Base-by-base conservation (phyloP, 2,113 vertebrate genomes). In the Lepus europaeus region DNA sequence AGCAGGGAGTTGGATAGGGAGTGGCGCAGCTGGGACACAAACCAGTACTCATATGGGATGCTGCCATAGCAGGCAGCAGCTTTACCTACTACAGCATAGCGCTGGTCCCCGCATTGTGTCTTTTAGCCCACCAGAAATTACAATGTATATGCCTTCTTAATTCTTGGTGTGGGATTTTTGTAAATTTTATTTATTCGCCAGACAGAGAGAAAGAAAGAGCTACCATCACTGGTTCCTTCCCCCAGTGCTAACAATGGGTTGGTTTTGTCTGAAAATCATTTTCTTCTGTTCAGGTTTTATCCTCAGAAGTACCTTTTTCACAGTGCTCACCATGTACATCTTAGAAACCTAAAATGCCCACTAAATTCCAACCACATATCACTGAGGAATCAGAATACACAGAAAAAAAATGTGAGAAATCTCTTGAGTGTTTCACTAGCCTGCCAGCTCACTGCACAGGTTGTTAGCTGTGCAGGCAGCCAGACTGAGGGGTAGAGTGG, bases 201-300 rank as follows among this genome's bases (percentile, higher is more conserved):
- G 45, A 45, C 45, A 45, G 45, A 45, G 45, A 7, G 45, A 45
- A 45, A 45, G 45, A 45, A 45, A 45, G 45, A 7, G 45, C 45
- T 45, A 45, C 45, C 45, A 45, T 45, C 45, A 45, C 45, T 45
- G 45, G 45, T 45, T 45, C 45, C 45, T 45, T 45, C 45, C 45
- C 45, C 45, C 45, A 45, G 6, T 45, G 45, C 45, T 45, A 45
- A 45, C 45, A 45, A 45, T 45, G 6, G 45, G 45, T 45, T 86
- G 56, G 2, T 92, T 91, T 68, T 77, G 70, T 77, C 90, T 92
- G 87, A 74, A 97, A 94, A 27, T 91, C 19, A 22, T 29, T 94
- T 95, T 68, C 53, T 91, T 64, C 77, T 88, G 61, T 96, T 94
- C 33, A 61, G 87, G 45, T 88, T 95, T 74, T 95, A 59, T 27